phyloP scores from a whole-genome alignment of 1,140 invertebrate species.

The Orussus abietinus region DNA sequence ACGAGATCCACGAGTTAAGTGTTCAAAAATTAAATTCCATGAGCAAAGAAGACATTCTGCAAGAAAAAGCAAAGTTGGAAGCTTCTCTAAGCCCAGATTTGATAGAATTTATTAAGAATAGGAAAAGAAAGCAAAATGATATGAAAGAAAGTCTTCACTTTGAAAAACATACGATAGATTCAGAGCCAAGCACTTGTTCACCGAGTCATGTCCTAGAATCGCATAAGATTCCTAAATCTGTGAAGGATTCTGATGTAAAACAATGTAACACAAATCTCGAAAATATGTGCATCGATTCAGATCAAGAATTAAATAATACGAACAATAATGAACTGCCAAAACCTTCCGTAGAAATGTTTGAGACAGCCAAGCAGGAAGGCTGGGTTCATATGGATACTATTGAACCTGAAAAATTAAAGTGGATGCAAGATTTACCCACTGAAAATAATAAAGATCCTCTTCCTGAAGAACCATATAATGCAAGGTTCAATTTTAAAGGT shows the following conservation, averaged over 20 bases:
- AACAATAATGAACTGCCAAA: slow-evolving; percentile 42
- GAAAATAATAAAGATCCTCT: slow-evolving; percentile 39
- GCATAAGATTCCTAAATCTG: no score
- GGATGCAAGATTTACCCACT: slow-evolving; percentile 68
- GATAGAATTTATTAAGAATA: slow-evolving; percentile 63
- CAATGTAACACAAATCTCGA: no score
- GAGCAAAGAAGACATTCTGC: slow-evolving; percentile 70
- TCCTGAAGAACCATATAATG: slow-evolving; percentile 63
- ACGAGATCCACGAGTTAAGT: slow-evolving; percentile 73
- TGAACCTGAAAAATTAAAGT: slow-evolving; percentile 79
- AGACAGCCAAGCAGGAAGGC: slow-evolving; percentile 60
- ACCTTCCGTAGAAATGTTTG: slow-evolving; percentile 59
- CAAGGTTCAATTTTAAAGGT: slow-evolving; percentile 63
- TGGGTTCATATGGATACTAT: slow-evolving; percentile 80
- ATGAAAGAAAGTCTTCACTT: no score
- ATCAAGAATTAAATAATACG: no score
- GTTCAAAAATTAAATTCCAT: slow-evolving; percentile 63
- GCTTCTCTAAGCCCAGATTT: slow-evolving; percentile 63
- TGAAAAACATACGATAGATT: no score
- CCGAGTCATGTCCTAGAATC: no score
- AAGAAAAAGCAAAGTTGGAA: slow-evolving; percentile 67
- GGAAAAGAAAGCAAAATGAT: no score
- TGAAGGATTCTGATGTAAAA: no score
- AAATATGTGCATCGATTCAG: no score
- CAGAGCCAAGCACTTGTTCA: no score